Evolutionary conservation across 1,140 invertebrate species (phyloP), one percentile per base, ranked within the genome.

Genomic region (Heliconius nattereri): DNA sequence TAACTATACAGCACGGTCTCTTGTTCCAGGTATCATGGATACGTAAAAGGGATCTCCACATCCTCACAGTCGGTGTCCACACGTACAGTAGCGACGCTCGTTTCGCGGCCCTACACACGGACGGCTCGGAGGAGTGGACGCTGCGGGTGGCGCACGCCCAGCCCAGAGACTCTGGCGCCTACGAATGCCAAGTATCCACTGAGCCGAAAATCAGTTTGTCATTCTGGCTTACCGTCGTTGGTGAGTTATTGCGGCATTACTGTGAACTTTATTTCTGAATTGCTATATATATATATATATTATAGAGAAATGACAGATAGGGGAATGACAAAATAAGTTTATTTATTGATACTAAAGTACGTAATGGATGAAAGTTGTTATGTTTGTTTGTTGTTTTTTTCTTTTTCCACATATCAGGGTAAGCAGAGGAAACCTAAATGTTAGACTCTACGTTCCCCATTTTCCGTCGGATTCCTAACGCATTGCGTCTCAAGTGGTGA

Each of bases 111-210:
- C 92, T 98, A 19, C 98, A 98, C 88, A 96, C 97, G 23, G 97
- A 98, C 86, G 97, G 97, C 9, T 97, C 97, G n/a, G 97, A 98
- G 87, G 97, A 98, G 89, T 98, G 98, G 98, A 97, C 97, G 26
- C 89, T 98, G 77, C 96, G 97, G 84, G 96, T 98, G 71, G 96
- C 96, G 49, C 97, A 97, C 19, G 97, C 97, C 1, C 97, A 98
- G 89, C 96, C 97, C 0, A 92, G 97, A 11, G 97, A 98, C 91
- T 95, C 95, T 2, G 96, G 96, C 32, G 96, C 96, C 5, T 98
- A 98, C 89, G 97, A 98, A 89, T 98, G 97, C 90, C 97, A 98
- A 95, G 97, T 98, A 13, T 98, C 97, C 82, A 98, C 97, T 0
- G 97, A 98, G 89, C 97, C 97, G 13, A 98, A 98, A 92, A 98